Evolutionary conservation across 2,888 invertebrate species (phyloP).

Genomic region (Thereva nobilitata): DNA sequence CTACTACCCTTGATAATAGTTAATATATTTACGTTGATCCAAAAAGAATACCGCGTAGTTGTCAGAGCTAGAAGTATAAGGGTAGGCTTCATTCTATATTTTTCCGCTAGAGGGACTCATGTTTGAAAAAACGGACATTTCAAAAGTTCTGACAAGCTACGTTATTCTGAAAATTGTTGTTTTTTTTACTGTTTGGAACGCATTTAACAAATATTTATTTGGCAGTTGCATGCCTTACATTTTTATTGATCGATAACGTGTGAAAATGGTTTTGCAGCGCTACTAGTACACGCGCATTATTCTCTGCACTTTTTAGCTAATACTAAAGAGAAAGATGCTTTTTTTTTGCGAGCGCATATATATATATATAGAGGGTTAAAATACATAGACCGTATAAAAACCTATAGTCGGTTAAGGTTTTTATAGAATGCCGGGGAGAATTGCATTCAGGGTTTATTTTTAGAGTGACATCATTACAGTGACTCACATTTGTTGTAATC

Average conservation of each 20-base stretch:
- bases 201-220: slow-evolving; percentile 2
- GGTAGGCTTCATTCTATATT: too few species aligned
- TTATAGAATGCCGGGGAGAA: slow-evolving; percentile 22
- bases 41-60: slow-evolving; percentile 10
- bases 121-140: too few species aligned
- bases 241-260: slow-evolving; percentile 25
- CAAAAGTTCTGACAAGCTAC: too few species aligned
- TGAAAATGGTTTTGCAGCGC: slow-evolving; percentile 16
- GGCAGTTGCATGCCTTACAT: slow-evolving; percentile 23
- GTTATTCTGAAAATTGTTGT: background rate
- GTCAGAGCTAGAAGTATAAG: too few species aligned
- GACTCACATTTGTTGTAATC: slow-evolving; percentile 19
- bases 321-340: slow-evolving; percentile 2
- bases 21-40: background rate
- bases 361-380: too few species aligned
- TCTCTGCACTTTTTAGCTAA: slow-evolving; percentile 4
- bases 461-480: slow-evolving; percentile 33
- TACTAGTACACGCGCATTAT: slow-evolving; percentile 30
- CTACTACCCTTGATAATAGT: slow-evolving; percentile 15
- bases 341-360: background rate
- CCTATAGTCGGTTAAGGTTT: slow-evolving; percentile 14
- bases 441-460: slow-evolving; percentile 24
- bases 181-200: background rate
- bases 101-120: too few species aligned
- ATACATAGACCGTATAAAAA: background rate